Percentiles rank a stretch among this genome's conserved stretches.
Evolutionary conservation across 2,888 invertebrate species (phyloP).

Genomic region (Micoletzkya japonica): DNA sequence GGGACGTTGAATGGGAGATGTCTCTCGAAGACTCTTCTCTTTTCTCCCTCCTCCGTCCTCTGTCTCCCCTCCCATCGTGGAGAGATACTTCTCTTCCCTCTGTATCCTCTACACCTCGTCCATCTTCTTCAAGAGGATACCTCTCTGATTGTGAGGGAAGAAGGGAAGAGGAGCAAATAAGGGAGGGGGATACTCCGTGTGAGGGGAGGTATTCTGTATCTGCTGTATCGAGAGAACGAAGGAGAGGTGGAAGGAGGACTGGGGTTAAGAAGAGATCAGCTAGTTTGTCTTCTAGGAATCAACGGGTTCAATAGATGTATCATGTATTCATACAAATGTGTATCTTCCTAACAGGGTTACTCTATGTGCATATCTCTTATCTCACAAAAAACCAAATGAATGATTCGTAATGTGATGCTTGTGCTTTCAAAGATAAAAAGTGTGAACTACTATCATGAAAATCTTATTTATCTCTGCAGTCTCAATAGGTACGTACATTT

Average conservation of each 20-base stretch:
- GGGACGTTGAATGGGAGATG: neutral
- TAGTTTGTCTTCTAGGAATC: neutral
- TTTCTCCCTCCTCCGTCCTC: conserved; percentile 14
- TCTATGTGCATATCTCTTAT: neutral
- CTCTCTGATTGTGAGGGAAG: conserved; percentile 20
- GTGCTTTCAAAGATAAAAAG: neutral
- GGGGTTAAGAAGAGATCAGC: conserved; percentile 7
- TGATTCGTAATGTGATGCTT: neutral
- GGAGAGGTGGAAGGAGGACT: conserved; percentile 2
- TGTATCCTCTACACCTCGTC: conserved; percentile 4
- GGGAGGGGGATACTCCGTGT: neutral
- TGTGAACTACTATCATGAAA: neutral
- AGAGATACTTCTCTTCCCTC: conserved; percentile 7
- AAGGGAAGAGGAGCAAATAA: neutral
- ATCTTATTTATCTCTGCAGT: neutral
- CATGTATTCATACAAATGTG: neutral
- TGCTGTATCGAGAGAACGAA: neutral
- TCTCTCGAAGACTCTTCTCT: neutral
- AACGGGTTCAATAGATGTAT: neutral
- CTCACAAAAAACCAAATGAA: neutral
- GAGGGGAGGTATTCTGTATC: conserved; percentile 21
- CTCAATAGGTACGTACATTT: too few species aligned
- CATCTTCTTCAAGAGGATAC: conserved; percentile 23
- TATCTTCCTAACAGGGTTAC: neutral
- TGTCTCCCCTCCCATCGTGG: too few species aligned